Evolutionary conservation across 2,888 invertebrate species (phyloP).

Genomic region (Euproctis similis): DNA sequence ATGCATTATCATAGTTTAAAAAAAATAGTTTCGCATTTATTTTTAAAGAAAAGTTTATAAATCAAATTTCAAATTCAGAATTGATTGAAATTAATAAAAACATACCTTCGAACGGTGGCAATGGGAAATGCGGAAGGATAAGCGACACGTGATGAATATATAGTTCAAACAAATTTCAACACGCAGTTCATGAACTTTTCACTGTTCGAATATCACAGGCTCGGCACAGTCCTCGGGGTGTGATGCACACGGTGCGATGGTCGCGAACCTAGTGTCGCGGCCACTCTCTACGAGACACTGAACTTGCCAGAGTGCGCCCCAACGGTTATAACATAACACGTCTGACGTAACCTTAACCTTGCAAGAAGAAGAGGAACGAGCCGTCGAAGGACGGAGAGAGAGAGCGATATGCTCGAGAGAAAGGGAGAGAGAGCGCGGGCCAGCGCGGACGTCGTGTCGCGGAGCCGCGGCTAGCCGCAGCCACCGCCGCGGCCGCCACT

Average conservation of each 20-base stretch:
- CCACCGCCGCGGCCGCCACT: constrained; percentile 19
- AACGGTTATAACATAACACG: constrained; percentile 77
- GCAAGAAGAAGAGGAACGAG: constrained; percentile 75
- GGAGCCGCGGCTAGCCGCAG: constrained; percentile 16
- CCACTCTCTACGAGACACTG: constrained; percentile 75
- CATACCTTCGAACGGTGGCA: constrained; percentile 47
- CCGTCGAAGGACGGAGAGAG: constrained; percentile 74
- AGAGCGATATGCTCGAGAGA: constrained; percentile 68
- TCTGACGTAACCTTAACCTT: constrained; percentile 77
- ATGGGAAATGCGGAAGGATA: constrained; percentile 30
- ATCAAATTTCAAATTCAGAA: too few relatives aligned
- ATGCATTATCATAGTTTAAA: too few relatives aligned
- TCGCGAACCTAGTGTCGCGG: constrained; percentile 68
- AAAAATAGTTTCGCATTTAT: too few relatives aligned
- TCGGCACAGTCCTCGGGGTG: constrained; percentile 60
- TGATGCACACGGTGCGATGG: constrained; percentile 51
- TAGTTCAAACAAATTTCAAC: constrained; percentile 68
- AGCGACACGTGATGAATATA: constrained; percentile 47
- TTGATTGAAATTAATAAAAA: constrained; percentile 13
- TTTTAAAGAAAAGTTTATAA: too few relatives aligned
- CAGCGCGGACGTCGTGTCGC: constrained; percentile 27
- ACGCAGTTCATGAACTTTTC: constrained; percentile 73
- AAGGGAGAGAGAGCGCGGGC: constrained; percentile 66
- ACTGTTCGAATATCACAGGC: constrained; percentile 70
- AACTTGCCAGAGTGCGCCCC: constrained; percentile 73